phyloP scores from a whole-genome alignment of 2,113 vertebrate species.

The Clinocottus analis region DNA sequence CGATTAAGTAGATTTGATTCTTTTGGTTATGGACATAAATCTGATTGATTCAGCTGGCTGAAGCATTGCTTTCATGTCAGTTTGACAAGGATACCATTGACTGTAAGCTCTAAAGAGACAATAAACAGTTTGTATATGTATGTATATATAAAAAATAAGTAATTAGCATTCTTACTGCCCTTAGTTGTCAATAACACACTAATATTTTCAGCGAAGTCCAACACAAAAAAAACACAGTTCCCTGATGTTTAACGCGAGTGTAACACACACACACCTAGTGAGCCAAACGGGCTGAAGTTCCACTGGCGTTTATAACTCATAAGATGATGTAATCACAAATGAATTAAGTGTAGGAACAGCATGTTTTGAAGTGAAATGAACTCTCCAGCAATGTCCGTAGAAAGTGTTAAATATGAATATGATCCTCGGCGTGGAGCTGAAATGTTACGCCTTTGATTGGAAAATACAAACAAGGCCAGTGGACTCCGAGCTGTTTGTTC shows the following conservation, averaged over 20 bases:
- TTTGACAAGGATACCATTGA: neutral
- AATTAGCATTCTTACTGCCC: too few relatives aligned
- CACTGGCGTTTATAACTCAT: neutral
- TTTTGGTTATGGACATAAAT: neutral
- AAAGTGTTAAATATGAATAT: too few relatives aligned
- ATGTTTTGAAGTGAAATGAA: neutral
- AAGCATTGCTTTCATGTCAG: neutral
- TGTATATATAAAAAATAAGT: too few relatives aligned
- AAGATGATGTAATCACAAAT: neutral
- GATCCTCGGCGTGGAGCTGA: too few relatives aligned
- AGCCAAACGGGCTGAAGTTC: neutral
- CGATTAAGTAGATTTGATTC: neutral
- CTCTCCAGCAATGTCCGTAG: neutral
- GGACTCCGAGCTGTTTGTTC: slow-evolving; percentile 12
- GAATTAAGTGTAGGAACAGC: neutral
- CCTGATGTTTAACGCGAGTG: too few relatives aligned
- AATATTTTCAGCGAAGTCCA: too few relatives aligned
- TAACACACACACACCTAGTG: neutral
- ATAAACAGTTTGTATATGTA: too few relatives aligned
- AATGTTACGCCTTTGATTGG: neutral
- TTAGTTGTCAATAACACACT: too few relatives aligned
- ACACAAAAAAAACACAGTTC: too few relatives aligned
- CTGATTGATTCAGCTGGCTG: neutral
- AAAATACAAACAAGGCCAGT: too few relatives aligned
- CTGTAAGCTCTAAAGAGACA: neutral